Conservation (phyloP, 2,797 vertebrate species). For the Prunella strophiata region DNA sequence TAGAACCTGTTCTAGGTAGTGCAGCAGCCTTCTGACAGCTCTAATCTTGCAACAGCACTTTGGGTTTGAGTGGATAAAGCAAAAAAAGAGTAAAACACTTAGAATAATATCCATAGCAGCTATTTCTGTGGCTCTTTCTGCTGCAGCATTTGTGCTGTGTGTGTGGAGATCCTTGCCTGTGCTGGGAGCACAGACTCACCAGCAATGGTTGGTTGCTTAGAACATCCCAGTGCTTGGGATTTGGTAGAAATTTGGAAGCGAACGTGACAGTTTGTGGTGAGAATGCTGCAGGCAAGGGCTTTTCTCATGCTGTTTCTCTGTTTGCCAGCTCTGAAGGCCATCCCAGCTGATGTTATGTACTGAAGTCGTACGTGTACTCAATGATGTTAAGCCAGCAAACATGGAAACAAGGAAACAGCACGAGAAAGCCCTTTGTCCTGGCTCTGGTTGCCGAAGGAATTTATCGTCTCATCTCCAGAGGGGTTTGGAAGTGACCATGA, state of each 20-base stretch:
- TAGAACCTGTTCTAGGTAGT: neutral
- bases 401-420: conserved; percentile 77
- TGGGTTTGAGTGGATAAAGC: neutral
- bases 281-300: conserved; percentile 60
- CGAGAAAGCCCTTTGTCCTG: conserved; percentile 77
- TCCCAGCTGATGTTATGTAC: conserved; percentile 73
- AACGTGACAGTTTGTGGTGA: conserved; percentile 44
- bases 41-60: neutral
- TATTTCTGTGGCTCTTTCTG: neutral
- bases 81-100: neutral
- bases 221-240: neutral
- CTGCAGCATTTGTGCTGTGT: neutral
- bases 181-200: neutral
- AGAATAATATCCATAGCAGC: neutral
- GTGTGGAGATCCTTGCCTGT: neutral
- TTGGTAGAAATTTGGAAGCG: neutral
- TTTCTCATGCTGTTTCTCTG: conserved; percentile 76
- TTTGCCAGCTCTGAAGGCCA: conserved; percentile 77
- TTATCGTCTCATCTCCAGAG: conserved; percentile 70
- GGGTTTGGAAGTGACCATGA: conserved; percentile 75
- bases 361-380: conserved; percentile 72
- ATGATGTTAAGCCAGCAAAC: conserved; percentile 76
- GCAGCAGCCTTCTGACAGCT: neutral
- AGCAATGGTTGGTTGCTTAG: neutral
- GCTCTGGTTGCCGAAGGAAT: conserved; percentile 71